These are phyloP conservation scores for Microplitis demolitor DNA, from an alignment of 1,140 invertebrate genomes.

Conservation along the genomic window DNA sequence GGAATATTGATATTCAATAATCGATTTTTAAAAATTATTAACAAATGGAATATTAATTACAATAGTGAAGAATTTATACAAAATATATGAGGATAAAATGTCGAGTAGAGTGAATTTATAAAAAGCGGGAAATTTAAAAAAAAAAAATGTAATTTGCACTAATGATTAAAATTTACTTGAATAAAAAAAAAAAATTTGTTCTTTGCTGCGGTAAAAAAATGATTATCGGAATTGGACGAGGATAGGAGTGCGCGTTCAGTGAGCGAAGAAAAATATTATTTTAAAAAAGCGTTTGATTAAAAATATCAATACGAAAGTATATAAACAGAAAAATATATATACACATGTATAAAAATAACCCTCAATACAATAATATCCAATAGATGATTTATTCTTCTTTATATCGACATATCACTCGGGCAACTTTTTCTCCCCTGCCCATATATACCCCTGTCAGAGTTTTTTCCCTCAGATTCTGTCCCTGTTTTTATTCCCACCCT, in stretches of 20 bases:
- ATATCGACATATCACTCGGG: constrained; percentile 32
- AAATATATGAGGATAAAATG: no score
- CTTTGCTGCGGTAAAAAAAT: no score
- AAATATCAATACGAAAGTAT: background rate
- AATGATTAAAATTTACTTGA: no score
- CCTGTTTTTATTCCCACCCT: background rate
- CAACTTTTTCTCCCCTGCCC: background rate
- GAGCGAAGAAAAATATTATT: background rate
- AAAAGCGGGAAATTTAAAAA: no score
- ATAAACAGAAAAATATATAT: constrained; percentile 2
- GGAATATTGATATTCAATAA: no score
- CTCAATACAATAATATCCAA: constrained; percentile 9
- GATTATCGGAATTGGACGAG: no score
- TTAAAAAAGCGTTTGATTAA: background rate
- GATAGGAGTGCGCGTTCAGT: background rate
- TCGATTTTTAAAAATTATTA: no score
- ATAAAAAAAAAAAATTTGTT: no score
- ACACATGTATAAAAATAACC: background rate
- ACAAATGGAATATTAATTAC: no score
- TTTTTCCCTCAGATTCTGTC: background rate
- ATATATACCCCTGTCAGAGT: background rate
- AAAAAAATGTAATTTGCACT: no score
- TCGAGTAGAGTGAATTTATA: no score
- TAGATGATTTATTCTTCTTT: constrained; percentile 25
- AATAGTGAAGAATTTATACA: no score